A percentile compares a stretch with the other conserved stretches of the same genome.
phyloP scores from a whole-genome alignment of 2,113 vertebrate species.

The Athene cunicularia region DNA sequence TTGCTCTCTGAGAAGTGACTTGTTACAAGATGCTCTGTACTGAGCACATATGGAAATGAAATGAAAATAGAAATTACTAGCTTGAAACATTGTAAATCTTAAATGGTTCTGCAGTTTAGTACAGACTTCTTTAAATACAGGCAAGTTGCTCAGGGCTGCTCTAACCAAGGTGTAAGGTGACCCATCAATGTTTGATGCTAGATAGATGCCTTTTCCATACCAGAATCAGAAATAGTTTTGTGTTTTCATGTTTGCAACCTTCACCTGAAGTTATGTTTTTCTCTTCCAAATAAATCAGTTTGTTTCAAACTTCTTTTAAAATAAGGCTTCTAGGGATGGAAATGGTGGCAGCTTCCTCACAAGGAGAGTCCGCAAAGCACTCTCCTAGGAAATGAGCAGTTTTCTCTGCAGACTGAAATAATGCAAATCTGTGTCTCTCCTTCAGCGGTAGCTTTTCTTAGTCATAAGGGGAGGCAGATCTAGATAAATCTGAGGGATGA shows the following conservation, averaged over 20 bases:
- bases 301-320: background rate
- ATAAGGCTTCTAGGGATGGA: background rate
- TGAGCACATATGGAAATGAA: slow-evolving; percentile 30
- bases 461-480: background rate
- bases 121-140: background rate
- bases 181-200: background rate
- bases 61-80: slow-evolving; percentile 33
- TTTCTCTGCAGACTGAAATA: background rate
- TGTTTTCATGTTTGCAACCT: background rate
- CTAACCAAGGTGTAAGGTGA: background rate
- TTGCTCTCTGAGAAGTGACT: slow-evolving; percentile 2
- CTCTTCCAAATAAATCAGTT: background rate
- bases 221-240: background rate
- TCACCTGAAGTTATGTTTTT: background rate
- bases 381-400: background rate
- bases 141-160: background rate
- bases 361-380: background rate
- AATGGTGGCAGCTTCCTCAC: background rate
- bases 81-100: background rate
- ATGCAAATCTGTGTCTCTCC: background rate
- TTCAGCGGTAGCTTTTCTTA: background rate
- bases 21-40: slow-evolving; percentile 47
- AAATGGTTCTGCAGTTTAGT: background rate
- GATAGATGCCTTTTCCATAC: background rate
- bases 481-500: background rate